phyloP scores from a whole-genome alignment of 2,888 invertebrate species.

The Miltochrista miniata region DNA sequence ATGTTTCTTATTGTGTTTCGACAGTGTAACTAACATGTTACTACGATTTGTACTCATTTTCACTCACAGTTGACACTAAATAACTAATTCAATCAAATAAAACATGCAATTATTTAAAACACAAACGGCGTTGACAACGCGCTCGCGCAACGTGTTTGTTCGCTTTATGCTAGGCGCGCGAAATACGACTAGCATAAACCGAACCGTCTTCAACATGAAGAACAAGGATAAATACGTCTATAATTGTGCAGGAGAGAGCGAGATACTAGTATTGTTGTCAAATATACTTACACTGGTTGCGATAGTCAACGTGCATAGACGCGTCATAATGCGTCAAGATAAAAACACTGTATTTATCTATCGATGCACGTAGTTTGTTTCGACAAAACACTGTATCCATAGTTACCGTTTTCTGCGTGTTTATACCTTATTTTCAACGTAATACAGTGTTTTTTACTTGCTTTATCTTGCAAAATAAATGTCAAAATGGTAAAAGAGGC shows the following conservation, averaged over 20 bases:
- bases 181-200: conserved; percentile 4
- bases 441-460: conserved; percentile 12
- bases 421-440: conserved; percentile 8
- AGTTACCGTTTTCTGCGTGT: conserved; percentile 7
- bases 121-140: conserved; percentile 1
- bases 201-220: not conserved
- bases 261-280: conserved; percentile 8
- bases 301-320: conserved; percentile 1
- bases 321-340: not conserved
- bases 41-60: conserved; percentile 7
- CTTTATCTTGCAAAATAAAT: not conserved
- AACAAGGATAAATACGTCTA: conserved; percentile 1
- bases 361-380: conserved; percentile 6
- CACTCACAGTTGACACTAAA: conserved; percentile 6
- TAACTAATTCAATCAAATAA: conserved; percentile 1
- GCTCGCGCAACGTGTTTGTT: too few species aligned
- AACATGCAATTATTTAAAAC: not conserved
- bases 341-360: conserved; percentile 11
- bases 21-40: conserved; percentile 8
- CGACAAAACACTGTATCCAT: conserved; percentile 9
- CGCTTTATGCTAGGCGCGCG: too few species aligned
- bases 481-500: not conserved
- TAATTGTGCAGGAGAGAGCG: conserved; percentile 4
- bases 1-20: too few species aligned
- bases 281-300: conserved; percentile 4